Evolutionary conservation across 2,888 invertebrate species (phyloP).

Genomic region (Eupithecia pulchellata): DNA sequence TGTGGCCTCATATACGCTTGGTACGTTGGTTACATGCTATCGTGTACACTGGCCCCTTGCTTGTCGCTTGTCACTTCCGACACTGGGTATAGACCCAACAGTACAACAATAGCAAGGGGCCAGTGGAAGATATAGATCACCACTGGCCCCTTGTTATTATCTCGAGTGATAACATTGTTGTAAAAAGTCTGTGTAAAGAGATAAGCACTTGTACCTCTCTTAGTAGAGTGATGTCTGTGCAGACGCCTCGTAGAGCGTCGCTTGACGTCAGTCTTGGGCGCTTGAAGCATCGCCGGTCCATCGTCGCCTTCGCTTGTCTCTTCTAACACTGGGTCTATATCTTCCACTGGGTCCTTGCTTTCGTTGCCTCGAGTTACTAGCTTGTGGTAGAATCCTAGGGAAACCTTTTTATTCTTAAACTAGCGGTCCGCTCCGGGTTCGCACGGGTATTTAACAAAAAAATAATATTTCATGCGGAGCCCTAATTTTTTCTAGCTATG

Average conservation of each 20-base stretch:
- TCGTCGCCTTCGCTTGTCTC: conserved; percentile 59
- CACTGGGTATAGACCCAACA: no score
- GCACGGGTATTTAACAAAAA: no score
- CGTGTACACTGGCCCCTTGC: no score
- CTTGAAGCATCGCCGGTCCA: conserved; percentile 51
- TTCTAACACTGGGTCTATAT: conserved; percentile 69
- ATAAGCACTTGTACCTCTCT: conserved; percentile 60
- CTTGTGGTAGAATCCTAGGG: conserved; percentile 77
- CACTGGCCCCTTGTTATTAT: neutral
- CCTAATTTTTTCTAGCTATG: no score
- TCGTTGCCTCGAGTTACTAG: conserved; percentile 88
- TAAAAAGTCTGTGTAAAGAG: neutral
- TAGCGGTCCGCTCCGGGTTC: no score
- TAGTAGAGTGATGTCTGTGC: conserved; percentile 70
- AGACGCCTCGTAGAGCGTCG: conserved; percentile 67
- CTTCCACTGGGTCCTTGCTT: conserved; percentile 64
- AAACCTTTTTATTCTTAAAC: no score
- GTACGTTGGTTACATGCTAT: no score
- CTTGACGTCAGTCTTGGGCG: conserved; percentile 65
- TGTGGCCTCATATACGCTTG: no score
- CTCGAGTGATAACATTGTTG: neutral
- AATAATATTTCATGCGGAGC: no score
- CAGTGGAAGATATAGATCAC: no score
- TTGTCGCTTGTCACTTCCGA: no score
- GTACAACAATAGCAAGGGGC: no score